phyloP scores from a whole-genome alignment of 1,140 invertebrate species.

The Apis laboriosa region DNA sequence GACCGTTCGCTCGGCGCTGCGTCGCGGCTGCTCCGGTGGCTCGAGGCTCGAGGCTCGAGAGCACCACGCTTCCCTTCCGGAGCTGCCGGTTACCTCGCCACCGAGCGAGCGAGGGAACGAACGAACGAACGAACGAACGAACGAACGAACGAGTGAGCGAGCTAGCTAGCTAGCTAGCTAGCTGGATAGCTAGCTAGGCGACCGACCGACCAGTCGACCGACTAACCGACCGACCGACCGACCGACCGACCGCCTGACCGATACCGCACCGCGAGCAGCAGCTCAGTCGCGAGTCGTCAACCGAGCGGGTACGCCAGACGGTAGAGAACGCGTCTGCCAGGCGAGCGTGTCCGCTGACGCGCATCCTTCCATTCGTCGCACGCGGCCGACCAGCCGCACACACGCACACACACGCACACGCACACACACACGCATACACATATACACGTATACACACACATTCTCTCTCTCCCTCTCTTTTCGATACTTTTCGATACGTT shows the following conservation, averaged over 20 bases:
- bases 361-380: slow-evolving; percentile 35
- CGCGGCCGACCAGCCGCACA: not conserved
- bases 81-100: slow-evolving; percentile 56
- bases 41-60: slow-evolving; percentile 53
- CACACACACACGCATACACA: too few species aligned
- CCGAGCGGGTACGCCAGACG: slow-evolving; percentile 71
- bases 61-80: slow-evolving; percentile 61
- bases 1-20: slow-evolving; percentile 68
- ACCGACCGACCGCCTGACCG: slow-evolving; percentile 24
- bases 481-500: not conserved
- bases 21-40: slow-evolving; percentile 62
- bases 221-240: slow-evolving; percentile 16
- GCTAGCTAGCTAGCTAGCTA: slow-evolving; percentile 45
- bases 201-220: slow-evolving; percentile 16
- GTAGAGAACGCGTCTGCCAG: slow-evolving; percentile 36
- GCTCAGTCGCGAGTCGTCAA: slow-evolving; percentile 76
- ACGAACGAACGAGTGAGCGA: slow-evolving; percentile 16
- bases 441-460: too few species aligned
- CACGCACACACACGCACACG: too few species aligned
- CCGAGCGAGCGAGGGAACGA: slow-evolving; percentile 26
- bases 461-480: not conserved
- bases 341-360: slow-evolving; percentile 46
- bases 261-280: slow-evolving; percentile 29
- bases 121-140: slow-evolving; percentile 14
- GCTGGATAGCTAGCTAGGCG: not conserved